These are phyloP conservation scores for Alca torda DNA, from an alignment of 2,797 vertebrate species.

Conservation along the genomic window DNA sequence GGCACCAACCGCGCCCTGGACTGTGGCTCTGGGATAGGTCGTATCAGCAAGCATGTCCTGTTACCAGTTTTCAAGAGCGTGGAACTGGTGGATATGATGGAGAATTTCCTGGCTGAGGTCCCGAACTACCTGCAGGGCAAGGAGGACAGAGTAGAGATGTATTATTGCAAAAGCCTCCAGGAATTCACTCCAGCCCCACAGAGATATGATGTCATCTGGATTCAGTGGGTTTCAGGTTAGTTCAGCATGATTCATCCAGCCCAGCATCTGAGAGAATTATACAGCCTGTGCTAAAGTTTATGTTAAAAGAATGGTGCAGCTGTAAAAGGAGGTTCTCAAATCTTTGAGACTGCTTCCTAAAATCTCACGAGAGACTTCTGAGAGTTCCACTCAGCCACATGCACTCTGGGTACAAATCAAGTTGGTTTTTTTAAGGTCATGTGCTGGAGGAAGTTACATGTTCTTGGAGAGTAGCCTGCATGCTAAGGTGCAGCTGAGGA, in stretches of 20 bases:
- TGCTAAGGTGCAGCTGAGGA: not conserved
- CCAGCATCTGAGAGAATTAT: not conserved
- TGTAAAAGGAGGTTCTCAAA: not conserved
- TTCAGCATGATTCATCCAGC: not conserved
- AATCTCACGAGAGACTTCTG: not conserved
- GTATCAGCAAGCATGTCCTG: constrained; percentile 90
- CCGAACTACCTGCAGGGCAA: constrained; percentile 86
- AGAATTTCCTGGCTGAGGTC: constrained; percentile 89
- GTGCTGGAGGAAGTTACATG: accelerated
- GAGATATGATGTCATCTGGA: constrained; percentile 95
- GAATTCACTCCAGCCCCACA: constrained; percentile 83
- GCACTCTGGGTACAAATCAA: not conserved
- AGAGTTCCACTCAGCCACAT: not conserved
- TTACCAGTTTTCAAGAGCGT: constrained; percentile 89
- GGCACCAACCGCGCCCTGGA: constrained; percentile 87
- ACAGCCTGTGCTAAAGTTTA: not conserved
- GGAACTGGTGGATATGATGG: constrained; percentile 95
- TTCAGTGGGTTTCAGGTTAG: constrained; percentile 97
- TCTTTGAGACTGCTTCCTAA: not conserved
- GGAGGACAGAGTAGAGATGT: constrained; percentile 86
- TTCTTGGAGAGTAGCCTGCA: not conserved
- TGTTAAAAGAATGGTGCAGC: not conserved
- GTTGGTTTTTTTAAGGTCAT: accelerated
- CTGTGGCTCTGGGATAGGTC: constrained; percentile 92
- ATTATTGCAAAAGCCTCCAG: constrained; percentile 90